Percentiles rank a stretch among this genome's conserved stretches.
Evolutionary conservation across 2,797 vertebrate genomes (phyloP).

Genomic region (Pachyuromys duprasi): DNA sequence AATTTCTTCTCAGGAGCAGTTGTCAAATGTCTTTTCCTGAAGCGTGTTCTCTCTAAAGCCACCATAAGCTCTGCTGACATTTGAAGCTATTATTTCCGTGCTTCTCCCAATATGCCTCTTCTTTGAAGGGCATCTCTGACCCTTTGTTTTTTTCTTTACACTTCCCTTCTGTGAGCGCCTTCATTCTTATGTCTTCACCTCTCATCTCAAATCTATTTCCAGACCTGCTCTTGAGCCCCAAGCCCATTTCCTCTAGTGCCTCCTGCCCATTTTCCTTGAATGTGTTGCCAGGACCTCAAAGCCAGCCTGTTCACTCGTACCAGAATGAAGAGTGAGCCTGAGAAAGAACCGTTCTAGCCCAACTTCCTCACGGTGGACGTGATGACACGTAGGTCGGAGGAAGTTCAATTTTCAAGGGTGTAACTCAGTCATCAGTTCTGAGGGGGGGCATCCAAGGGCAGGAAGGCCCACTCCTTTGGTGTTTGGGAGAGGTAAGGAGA

Average conservation of each 20-base stretch:
- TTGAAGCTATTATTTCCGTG: conserved; percentile 2
- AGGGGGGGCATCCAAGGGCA: neutral
- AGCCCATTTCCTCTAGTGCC: neutral
- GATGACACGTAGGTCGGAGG: neutral
- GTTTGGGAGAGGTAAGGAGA: conserved; percentile 20
- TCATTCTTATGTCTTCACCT: neutral
- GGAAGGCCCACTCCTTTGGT: neutral
- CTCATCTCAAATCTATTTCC: conserved; percentile 41
- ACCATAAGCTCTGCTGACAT: conserved; percentile 14
- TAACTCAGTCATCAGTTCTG: neutral
- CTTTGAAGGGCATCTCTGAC: conserved; percentile 12
- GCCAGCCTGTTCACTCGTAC: neutral
- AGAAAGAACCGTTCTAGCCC: neutral
- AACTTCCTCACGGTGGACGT: neutral
- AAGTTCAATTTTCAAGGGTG: conserved; percentile 30
- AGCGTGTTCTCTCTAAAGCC: conserved; percentile 1
- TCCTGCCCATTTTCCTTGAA: conserved; percentile 30
- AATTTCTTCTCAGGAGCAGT: conserved; percentile 33
- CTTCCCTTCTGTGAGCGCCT: neutral
- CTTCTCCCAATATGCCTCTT: neutral
- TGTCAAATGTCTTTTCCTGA: conserved; percentile 26
- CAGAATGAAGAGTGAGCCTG: neutral
- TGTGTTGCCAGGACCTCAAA: neutral
- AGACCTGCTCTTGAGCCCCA: neutral
- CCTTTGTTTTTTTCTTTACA: conserved; percentile 6